Evolutionary conservation across 2,797 vertebrate genomes (phyloP), one percentile per base, ranked within the genome.

Genomic region (Monodelphis domestica): DNA sequence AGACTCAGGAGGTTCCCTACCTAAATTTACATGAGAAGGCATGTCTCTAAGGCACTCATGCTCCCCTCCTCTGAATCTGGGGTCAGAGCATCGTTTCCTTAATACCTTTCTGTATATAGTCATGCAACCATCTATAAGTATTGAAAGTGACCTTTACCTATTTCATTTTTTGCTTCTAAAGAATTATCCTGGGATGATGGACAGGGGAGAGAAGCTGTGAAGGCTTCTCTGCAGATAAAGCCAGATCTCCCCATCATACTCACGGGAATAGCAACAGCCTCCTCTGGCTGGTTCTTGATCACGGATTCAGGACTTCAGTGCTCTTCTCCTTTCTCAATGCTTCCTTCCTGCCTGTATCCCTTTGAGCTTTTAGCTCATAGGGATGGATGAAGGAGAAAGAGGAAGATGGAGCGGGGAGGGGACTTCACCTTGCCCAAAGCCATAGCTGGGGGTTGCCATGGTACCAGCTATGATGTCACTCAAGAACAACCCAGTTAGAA

Each of bases 391-490:
- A 84, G 29, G 38, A 54, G 33, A 51, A 33, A n/a, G n/a, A 91
- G 56, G 56, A 51, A 38, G 56, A 33, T 38, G 57, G 21, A n/a
- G n/a, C n/a, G 50, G 84, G 53, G 55, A n/a, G 88, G 87, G 92
- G 92, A 95, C 91, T 91, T 87, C 91, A 91, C 95, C 95, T 95
- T 95, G 96, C 91, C 88, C 95, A 95, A 90, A 96, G 91, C 88
- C 95, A 93, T 95, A 1, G 5, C 95, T 95, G 96, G 52, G 54
- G 14, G 92, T 97, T 97, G 95, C 97, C 95, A 97, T 97, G 94
- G 97, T 88, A 94, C 97, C 53, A 63, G 59, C 94, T 97, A 87
- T 95, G 97, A 96, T 51, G 93, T 97, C 96, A 97, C 90, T 91
- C 0, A 6, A 89, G 87, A 96, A 96, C 95, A 95, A 96, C 96